Percentiles rank a stretch among this genome's conserved stretches.
Conservation (phyloP, 1,140 invertebrate species). For the Steinernema khuongi region DNA sequence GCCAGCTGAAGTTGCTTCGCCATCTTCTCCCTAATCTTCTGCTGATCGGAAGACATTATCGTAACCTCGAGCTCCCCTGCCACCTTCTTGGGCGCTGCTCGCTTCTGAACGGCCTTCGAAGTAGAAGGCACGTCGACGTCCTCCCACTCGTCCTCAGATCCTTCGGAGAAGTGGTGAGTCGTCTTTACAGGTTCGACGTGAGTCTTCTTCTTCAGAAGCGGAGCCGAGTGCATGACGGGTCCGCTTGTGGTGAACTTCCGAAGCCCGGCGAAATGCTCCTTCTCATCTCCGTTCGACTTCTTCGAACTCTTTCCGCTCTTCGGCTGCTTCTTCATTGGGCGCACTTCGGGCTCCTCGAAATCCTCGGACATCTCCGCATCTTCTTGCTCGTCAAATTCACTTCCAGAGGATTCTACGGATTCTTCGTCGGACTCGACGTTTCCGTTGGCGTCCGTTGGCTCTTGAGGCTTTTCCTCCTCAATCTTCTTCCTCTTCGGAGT, state of each 20-base stretch:
- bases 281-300: no score
- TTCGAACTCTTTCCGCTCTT: background rate
- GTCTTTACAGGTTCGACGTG: no score
- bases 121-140: background rate
- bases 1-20: background rate
- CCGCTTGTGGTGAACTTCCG: no score
- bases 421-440: background rate
- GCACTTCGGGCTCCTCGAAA: background rate
- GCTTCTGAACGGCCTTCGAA: no score
- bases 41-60: background rate
- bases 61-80: background rate
- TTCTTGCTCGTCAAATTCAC: background rate
- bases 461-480: background rate
- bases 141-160: no score
- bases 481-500: background rate
- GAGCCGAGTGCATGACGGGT: no score
- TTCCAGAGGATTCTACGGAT: background rate
- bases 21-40: slow-evolving; percentile 29
- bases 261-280: no score
- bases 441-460: background rate
- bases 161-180: no score
- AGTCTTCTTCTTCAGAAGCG: no score
- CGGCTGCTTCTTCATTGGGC: background rate
- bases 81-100: background rate
- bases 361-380: background rate